Evolutionary conservation across 2,113 vertebrate species (phyloP).

Genomic region (Rhinolophus sinicus): DNA sequence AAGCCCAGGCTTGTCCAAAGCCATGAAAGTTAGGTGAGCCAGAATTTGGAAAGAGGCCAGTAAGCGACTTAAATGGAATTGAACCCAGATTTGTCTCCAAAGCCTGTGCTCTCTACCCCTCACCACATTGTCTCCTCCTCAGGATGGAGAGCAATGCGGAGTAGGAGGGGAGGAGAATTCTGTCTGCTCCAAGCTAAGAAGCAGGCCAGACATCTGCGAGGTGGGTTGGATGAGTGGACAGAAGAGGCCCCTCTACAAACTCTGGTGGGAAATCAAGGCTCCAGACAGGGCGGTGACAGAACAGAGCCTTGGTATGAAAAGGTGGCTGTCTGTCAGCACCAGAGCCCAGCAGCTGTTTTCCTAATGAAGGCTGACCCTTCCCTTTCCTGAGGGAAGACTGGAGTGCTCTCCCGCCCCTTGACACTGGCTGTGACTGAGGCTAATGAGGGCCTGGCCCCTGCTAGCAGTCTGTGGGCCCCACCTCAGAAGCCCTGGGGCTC

Average conservation of each 20-base stretch:
- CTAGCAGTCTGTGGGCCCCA: neutral
- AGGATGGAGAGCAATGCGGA: neutral
- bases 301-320: neutral
- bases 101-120: neutral
- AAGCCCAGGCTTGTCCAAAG: neutral
- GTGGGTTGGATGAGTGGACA: neutral
- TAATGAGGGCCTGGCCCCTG: neutral
- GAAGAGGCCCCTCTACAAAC: neutral
- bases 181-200: neutral
- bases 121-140: neutral
- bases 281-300: constrained; percentile 58
- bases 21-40: neutral
- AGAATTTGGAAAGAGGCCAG: neutral
- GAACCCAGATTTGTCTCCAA: neutral
- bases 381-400: constrained; percentile 54
- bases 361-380: neutral
- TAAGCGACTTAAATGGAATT: neutral
- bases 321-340: constrained; percentile 51
- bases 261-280: constrained; percentile 60
- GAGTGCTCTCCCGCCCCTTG: neutral
- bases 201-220: constrained; percentile 49
- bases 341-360: constrained; percentile 59
- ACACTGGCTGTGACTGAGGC: neutral
- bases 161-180: too few species aligned
- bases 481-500: neutral